Evolutionary conservation across 2,113 vertebrate species (phyloP), one percentile per base, ranked within the genome.

Genomic region (Eptesicus fuscus): DNA sequence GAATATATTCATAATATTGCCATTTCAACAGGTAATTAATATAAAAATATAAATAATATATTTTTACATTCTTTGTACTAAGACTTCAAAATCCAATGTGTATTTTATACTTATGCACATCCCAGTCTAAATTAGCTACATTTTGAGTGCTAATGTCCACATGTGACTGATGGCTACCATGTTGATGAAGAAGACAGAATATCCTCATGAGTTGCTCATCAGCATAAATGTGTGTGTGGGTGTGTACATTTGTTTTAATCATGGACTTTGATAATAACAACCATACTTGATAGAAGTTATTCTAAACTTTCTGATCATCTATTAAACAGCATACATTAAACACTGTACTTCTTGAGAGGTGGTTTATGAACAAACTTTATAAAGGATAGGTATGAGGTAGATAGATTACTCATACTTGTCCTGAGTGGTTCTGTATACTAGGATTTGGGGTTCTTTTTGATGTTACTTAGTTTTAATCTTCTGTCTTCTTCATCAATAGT

Each of bases 111-210:
- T n/a, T 37, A 47, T 0, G 4, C 9, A 30, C 3, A 47, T 56
- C 28, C 90, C 16, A 56, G 0, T 20, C 9, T 20, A 61, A 67
- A 51, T 17, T 37, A 40, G 40, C 4, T 63, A 40, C 1, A 53
- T 1, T 40, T 13, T 17, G 35, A 23, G n/a, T n/a, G 32, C 9
- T 74, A 37, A 0, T 3, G 83, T 32, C 14, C 13, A 12, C 22
- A 0, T 1, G 30, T 28, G 3, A 4, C 10, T 53, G 23, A 51
- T 9, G 42, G 3, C 17, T 53, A 1, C 37, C 16, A 3, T 14
- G 37, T 20, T 9, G 17, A n/a, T n/a, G n/a, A n/a, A n/a, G n/a
- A n/a, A n/a, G n/a, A n/a, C n/a, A 59, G 35, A 85, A 30, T 2
- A 10, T 28, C 70, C 7, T n/a, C 22, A 6, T 8, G 18, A 88